A percentile compares a stretch with the other conserved stretches of the same genome.
phyloP scores from a whole-genome alignment of 2,888 invertebrate genomes.

The Pristionchus mayeri region DNA sequence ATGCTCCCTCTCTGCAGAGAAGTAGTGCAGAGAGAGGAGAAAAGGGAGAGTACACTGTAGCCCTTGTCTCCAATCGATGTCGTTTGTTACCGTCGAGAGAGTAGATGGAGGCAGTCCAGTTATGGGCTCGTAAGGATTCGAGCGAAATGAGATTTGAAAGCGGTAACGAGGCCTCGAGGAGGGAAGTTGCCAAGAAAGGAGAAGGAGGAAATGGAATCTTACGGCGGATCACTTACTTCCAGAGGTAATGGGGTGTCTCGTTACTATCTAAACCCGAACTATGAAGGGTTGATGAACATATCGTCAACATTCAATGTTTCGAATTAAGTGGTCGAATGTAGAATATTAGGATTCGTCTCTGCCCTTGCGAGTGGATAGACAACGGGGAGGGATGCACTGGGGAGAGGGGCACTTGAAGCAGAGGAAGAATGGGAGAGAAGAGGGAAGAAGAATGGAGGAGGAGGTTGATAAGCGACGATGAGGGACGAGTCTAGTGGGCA shows the following conservation, averaged over 20 bases:
- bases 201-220: neutral
- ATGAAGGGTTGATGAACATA: no score
- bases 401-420: slow-evolving; percentile 12
- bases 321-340: no score
- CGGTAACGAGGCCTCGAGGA: no score
- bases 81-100: neutral
- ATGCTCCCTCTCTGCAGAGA: neutral
- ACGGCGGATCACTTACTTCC: no score
- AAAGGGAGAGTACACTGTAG: no score
- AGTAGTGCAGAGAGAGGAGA: neutral
- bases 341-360: no score
- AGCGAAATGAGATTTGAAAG: neutral
- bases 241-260: no score
- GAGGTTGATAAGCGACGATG: neutral
- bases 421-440: neutral
- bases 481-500: slow-evolving; percentile 27
- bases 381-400: neutral
- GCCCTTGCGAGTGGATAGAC: neutral
- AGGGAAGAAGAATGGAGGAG: neutral
- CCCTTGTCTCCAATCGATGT: no score
- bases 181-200: neutral
- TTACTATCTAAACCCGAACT: no score
- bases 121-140: neutral
- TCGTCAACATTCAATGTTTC: no score
- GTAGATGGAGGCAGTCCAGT: neutral